phyloP scores from a whole-genome alignment of 2,888 invertebrate species.

The Bruchidius siliquastri region DNA sequence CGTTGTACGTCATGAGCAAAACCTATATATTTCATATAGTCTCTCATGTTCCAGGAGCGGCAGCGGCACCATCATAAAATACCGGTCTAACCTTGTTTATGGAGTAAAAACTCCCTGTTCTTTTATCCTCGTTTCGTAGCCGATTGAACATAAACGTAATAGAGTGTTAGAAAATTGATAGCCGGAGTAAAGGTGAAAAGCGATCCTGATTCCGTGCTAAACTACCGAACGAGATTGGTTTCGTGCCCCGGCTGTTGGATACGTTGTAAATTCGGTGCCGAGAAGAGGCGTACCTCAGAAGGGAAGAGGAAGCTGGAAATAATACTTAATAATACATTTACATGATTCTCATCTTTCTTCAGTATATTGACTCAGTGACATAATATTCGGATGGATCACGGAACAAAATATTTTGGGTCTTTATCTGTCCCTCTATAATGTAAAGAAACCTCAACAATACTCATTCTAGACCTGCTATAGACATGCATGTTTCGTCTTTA shows the following conservation, averaged over 20 bases:
- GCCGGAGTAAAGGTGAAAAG: slow-evolving; percentile 41
- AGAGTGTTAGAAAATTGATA: slow-evolving; percentile 41
- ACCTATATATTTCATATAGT: neutral
- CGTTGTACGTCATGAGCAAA: neutral
- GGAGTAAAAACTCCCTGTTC: slow-evolving; percentile 37
- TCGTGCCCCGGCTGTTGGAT: slow-evolving; percentile 31
- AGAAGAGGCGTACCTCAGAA: neutral
- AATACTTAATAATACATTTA: too few relatives aligned
- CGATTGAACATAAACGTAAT: slow-evolving; percentile 42
- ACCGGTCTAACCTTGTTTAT: slow-evolving; percentile 31
- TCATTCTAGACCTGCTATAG: too few relatives aligned
- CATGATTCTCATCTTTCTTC: too few relatives aligned
- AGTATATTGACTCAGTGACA: too few relatives aligned
- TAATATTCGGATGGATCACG: too few relatives aligned
- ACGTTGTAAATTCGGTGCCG: slow-evolving; percentile 11
- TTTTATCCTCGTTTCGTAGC: slow-evolving; percentile 37
- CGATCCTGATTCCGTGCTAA: slow-evolving; percentile 38
- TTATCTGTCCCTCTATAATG: too few relatives aligned
- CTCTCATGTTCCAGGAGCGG: neutral
- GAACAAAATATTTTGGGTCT: too few relatives aligned
- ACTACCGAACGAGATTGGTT: slow-evolving; percentile 39
- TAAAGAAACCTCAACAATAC: too few relatives aligned
- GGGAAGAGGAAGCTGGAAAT: neutral
- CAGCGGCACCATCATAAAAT: neutral
- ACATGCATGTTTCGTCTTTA: too few relatives aligned